Base-by-base conservation (phyloP, 2,888 invertebrate species). In the Vannuccia rotundouncinata region DNA sequence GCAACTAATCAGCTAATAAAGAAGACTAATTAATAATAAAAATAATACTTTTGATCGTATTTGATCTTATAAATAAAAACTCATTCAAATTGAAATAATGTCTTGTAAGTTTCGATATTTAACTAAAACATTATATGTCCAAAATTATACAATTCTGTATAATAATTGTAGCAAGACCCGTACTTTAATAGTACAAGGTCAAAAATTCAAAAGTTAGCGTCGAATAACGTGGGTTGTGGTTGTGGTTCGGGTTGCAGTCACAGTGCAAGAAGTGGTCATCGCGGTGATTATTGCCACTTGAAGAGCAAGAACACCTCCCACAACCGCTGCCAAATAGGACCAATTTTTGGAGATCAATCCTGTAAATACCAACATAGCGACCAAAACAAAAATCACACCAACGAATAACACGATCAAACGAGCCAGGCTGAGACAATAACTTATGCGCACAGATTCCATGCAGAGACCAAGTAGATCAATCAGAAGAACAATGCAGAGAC, bases 311-410 rank as follows among this genome's bases (percentile, higher is more conserved):
- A 31, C 31, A 1, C 31, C 27, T 5, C 45, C 77, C 31, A 77
- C 77, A 2, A 77, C 59, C 10, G 77, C 59, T n/a, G 59, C 59
- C 77, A 59, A 13, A 45, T 77, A 77, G 59, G 77, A 73, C 77
- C 77, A 77, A 31, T 5, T 2, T n/a, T 1, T n/a, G 1, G 1
- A 1, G 31, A 45, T 22, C 10, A n/a, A 5, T 1, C 5, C 31
- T 5, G 77, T 77, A 13, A 66, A 30, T 1, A 77, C 22, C 27
- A 31, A 29, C 2, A 77, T 1, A 45, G 45, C 31, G 5, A 59
- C 25, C 31, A 77, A 1, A 13, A 77, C 17, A 1, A 2, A n/a
- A n/a, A 45, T 27, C 31, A 59, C 59, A 1, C 77, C 77, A 1
- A 77, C 13, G 31, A 30, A 30, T 5, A 77, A 27, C 27, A 77